Percentiles rank a stretch among this genome's conserved stretches.
phyloP scores from a whole-genome alignment of 1,140 invertebrate species.

The Drosophila kohkoa region DNA sequence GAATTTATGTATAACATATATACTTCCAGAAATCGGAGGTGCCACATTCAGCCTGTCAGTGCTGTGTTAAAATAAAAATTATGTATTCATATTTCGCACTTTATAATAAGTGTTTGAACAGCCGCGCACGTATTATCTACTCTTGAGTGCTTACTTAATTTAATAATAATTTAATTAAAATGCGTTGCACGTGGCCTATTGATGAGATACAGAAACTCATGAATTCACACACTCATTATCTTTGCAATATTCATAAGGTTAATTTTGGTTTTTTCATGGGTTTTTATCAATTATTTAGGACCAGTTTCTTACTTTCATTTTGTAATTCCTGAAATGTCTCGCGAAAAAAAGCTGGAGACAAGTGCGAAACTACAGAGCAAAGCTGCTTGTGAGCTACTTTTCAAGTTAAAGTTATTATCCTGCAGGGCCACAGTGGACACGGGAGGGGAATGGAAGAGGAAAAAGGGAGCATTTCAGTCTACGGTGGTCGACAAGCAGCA shows the following conservation, averaged over 20 bases:
- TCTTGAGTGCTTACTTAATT: slow-evolving; percentile 1
- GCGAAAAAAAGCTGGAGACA: slow-evolving; percentile 7
- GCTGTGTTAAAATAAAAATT: too few species aligned
- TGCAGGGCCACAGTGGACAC: slow-evolving; percentile 12
- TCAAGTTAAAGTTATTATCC: slow-evolving; percentile 77
- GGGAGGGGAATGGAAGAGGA: not conserved
- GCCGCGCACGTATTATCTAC: not conserved
- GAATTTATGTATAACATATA: too few species aligned
- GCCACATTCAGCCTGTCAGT: too few species aligned
- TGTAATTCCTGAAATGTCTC: not conserved
- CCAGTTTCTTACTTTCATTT: not conserved
- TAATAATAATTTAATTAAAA: slow-evolving; percentile 9
- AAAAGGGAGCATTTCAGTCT: not conserved
- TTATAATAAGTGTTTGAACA: too few species aligned
- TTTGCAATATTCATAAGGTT: slow-evolving; percentile 27
- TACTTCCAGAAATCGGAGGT: too few species aligned
- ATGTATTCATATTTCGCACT: too few species aligned
- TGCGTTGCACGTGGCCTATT: slow-evolving; percentile 5
- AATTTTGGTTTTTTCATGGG: not conserved
- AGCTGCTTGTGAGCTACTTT: slow-evolving; percentile 77
- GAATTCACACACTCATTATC: not conserved
- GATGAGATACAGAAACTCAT: not conserved
- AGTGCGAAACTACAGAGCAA: slow-evolving; percentile 62
- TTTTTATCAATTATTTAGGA: slow-evolving; percentile 8
- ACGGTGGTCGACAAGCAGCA: slow-evolving; percentile 11